These are phyloP conservation scores for Lochmaea crataegi DNA, from an alignment of 2,888 invertebrate genomes.

Conservation along the genomic window DNA sequence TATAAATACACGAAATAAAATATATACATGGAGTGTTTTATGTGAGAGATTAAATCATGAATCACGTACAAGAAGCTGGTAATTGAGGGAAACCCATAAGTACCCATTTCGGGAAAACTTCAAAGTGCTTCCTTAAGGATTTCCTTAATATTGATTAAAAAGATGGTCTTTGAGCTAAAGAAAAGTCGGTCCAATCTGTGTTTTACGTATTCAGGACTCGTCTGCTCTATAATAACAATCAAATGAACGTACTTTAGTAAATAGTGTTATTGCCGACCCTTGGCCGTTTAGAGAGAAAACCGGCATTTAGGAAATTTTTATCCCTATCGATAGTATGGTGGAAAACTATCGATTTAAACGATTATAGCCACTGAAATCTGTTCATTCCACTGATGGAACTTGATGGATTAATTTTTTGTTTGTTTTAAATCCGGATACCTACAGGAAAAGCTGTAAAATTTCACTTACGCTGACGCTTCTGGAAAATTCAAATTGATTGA, in stretches of 20 bases:
- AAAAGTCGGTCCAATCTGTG: conserved; percentile 2
- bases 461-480: not conserved
- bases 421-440: not conserved
- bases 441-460: not conserved
- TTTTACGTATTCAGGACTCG: conserved; percentile 49
- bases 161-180: not conserved
- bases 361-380: conserved; percentile 4
- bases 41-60: not conserved
- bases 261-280: conserved; percentile 51
- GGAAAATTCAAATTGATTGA: not conserved
- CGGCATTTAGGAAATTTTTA: conserved; percentile 49
- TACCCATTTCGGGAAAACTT: not conserved
- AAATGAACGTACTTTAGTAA: conserved; percentile 56
- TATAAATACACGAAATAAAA: too few species aligned
- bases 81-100: not conserved
- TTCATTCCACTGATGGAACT: not conserved
- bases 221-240: conserved; percentile 54
- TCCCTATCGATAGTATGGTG: conserved; percentile 36
- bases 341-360: conserved; percentile 20
- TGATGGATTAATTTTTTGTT: not conserved
- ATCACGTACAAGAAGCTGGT: not conserved
- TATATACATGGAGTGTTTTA: not conserved
- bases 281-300: conserved; percentile 51
- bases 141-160: not conserved
- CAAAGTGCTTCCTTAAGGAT: not conserved